These are phyloP conservation scores for Rhincodon typus DNA, from an alignment of 2,797 vertebrate genomes.

Conservation along the genomic window DNA sequence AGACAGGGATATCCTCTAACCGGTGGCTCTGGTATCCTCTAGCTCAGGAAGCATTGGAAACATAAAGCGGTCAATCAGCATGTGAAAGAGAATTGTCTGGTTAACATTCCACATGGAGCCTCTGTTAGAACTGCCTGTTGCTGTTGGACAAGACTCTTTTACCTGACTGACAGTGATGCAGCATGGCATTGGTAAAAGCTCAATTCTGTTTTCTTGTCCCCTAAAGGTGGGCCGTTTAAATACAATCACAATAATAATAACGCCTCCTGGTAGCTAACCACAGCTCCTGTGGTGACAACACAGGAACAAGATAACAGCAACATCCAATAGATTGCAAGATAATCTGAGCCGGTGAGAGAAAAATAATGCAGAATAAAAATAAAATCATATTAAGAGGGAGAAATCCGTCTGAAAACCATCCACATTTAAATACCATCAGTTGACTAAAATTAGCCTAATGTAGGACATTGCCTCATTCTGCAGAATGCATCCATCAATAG, in stretches of 20 bases:
- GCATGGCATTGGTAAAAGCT: not conserved
- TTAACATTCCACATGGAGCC: not conserved
- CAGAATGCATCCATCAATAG: not conserved
- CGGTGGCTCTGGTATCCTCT: not conserved
- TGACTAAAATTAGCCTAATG: not conserved
- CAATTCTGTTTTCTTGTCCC: not conserved
- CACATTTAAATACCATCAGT: not conserved
- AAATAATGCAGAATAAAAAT: not conserved
- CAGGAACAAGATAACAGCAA: not conserved
- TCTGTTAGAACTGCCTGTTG: not conserved
- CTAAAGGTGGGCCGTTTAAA: not conserved
- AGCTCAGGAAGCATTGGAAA: not conserved
- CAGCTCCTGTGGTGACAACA: not conserved
- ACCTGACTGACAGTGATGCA: not conserved
- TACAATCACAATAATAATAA: not conserved
- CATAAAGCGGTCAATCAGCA: not conserved
- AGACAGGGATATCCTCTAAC: too few species aligned
- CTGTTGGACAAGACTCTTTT: not conserved
- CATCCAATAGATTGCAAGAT: not conserved
- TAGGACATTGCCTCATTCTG: not conserved
- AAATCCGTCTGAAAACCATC: not conserved
- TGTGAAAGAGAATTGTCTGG: not conserved
- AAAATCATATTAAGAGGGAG: not conserved
- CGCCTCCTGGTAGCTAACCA: not conserved
- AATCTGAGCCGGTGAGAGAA: not conserved